Percentiles rank a stretch among this genome's conserved stretches.
phyloP scores from a whole-genome alignment of 2,113 vertebrate genomes.

The Naja naja region DNA sequence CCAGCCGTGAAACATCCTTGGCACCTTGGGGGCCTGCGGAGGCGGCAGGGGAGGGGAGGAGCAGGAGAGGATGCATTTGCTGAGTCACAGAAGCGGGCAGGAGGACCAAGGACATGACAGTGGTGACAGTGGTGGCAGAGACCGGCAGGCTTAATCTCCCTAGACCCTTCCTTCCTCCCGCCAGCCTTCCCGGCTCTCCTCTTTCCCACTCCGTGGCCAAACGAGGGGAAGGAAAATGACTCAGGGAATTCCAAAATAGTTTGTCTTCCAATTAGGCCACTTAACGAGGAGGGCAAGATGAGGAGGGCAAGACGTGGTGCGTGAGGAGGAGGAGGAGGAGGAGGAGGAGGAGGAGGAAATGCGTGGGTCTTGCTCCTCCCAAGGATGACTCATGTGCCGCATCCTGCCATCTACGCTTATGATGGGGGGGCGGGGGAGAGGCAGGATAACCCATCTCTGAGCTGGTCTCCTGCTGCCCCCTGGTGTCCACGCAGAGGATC shows the following conservation, averaged over 20 bases:
- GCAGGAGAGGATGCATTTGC: background rate
- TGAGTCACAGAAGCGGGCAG: conserved; percentile 24
- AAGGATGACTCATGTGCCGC: conserved; percentile 54
- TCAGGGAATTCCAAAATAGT: background rate
- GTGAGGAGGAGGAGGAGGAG: background rate
- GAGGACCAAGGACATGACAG: background rate
- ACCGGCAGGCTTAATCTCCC: background rate
- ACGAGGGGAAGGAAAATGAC: background rate
- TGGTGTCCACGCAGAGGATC: conserved; percentile 31
- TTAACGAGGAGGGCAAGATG: background rate
- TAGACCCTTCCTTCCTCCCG: background rate
- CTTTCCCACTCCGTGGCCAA: background rate
- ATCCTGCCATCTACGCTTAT: conserved; percentile 38
- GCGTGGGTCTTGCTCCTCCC: background rate
- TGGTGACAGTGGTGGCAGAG: background rate
- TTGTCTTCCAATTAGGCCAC: background rate
- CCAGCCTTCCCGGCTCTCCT: background rate
- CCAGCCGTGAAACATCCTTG: background rate
- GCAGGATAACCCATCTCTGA: conserved; percentile 3
- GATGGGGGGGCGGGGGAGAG: background rate
- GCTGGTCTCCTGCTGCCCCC: conserved; percentile 58
- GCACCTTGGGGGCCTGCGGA: background rate
- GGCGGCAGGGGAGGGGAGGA: background rate
- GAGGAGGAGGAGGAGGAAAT: background rate
- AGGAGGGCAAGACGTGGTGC: background rate